These are phyloP conservation scores for Chaetogeoica ovagalla DNA, from an alignment of 2,888 invertebrate species.

Conservation along the genomic window DNA sequence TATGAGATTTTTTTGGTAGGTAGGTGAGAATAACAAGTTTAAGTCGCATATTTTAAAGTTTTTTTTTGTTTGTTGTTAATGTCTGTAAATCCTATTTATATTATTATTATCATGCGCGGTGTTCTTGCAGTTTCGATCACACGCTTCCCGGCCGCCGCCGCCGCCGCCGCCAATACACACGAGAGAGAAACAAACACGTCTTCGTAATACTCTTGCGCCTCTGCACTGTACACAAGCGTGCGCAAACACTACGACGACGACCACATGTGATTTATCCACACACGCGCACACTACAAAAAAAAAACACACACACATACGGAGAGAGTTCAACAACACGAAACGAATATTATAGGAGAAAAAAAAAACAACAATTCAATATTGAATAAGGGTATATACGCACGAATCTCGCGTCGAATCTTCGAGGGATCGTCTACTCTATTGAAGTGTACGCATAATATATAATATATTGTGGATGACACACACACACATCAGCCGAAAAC, in stretches of 20 bases:
- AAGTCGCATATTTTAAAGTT: too few relatives aligned
- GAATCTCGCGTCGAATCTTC: neutral
- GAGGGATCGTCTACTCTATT: neutral
- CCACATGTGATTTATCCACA: slow-evolving; percentile 25
- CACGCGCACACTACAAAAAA: neutral
- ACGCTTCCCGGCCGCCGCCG: neutral
- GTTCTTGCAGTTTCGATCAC: too few relatives aligned
- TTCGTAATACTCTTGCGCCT: neutral
- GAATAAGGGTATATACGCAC: neutral
- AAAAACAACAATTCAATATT: neutral
- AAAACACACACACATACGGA: neutral
- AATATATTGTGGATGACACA: too few relatives aligned
- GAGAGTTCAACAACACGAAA: slow-evolving; percentile 10
- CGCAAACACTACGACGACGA: neutral
- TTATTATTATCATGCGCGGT: too few relatives aligned
- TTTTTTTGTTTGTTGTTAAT: too few relatives aligned
- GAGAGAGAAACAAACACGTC: neutral
- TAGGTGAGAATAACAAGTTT: too few relatives aligned
- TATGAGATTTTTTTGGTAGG: too few relatives aligned
- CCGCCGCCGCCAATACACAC: neutral
- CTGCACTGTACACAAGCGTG: too few relatives aligned
- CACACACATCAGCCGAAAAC: neutral
- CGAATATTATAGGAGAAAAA: neutral
- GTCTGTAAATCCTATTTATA: too few relatives aligned
- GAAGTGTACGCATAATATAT: neutral